Conservation (phyloP, 2,113 vertebrate species). For the Telmatochromis bifrenatus region DNA sequence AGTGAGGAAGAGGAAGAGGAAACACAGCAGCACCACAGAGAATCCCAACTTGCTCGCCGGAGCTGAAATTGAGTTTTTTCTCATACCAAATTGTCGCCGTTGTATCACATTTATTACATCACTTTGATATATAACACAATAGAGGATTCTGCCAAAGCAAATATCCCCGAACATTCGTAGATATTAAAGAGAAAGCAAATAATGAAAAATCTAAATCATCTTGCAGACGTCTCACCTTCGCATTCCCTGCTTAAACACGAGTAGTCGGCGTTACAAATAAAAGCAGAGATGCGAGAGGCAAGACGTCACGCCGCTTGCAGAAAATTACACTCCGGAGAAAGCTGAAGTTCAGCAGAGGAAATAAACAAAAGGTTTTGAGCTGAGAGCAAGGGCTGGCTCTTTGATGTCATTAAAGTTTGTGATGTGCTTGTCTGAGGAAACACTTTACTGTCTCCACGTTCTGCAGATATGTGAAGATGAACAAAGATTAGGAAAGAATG, state of each 20-base stretch:
- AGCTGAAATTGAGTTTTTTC: slow-evolving; percentile 21
- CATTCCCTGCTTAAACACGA: neutral
- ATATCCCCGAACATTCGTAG: neutral
- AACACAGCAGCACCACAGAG: neutral
- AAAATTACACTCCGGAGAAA: neutral
- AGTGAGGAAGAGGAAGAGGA: neutral
- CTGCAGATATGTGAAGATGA: neutral
- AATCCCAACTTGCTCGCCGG: neutral
- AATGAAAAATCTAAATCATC: slow-evolving; percentile 10
- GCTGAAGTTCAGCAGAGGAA: neutral
- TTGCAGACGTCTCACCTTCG: neutral
- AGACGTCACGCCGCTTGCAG: neutral
- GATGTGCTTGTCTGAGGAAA: neutral
- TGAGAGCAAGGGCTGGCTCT: neutral
- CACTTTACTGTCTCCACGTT: neutral
- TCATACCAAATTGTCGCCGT: neutral
- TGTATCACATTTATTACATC: slow-evolving; percentile 4
- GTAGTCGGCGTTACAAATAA: neutral
- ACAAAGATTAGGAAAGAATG: neutral
- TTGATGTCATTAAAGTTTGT: slow-evolving; percentile 3
- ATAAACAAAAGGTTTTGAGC: slow-evolving; percentile 18
- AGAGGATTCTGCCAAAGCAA: neutral
- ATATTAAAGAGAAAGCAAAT: neutral
- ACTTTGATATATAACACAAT: neutral
- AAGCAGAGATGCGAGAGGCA: neutral